Base-by-base conservation (phyloP, 2,888 invertebrate genomes). In the Dexiosoma caninum region DNA sequence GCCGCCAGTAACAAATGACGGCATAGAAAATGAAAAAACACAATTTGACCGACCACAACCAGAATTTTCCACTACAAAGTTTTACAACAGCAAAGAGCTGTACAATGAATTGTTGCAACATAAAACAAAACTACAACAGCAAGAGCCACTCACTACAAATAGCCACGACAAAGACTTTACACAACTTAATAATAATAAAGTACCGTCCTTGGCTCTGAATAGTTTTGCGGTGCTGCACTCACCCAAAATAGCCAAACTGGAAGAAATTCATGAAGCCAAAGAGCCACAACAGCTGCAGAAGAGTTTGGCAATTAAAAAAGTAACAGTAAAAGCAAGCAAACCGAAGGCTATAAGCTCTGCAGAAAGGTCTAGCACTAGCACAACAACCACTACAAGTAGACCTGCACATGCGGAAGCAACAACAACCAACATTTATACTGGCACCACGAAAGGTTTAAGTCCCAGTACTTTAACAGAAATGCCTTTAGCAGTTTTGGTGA, bases 41-140 rank as follows among this genome's bases (percentile, higher is more conserved):
- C 0, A 64, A 16, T 42, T 30, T 5, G 1, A 79, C 3, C 85
- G 85, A 51, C 72, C 85, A 8, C 88, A 89, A 83, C 89, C 89
- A 0, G 90, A 90, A 70, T 90, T 90, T 79, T 90, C 90, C 2
- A 90, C 90, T 14, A 90, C 90, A 10, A 90, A 90, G 84, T 90
- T 90, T 83, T 90, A 90, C 85, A 90, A 90, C 78, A 90, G 89
- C 85, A 89, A 89, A 76, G 90, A 90, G 82, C 76, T 90, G 71
- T 89, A 90, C 84, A 90, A 87, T 83, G 89, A 90, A 85, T 87
- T 90, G 89, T 84, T 89, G 81, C 85, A 86, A 72, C 86, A 88
- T 78, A 87, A 87, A 83, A 87, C 85, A 60, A 86, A 87, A 80
- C 84, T 85, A 60, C 74, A 51, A 21, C 83, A 78, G 40, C 59